Percentiles rank a stretch among this genome's conserved stretches.
Conservation (phyloP, 35 echinoderm and acorn worm species). For the Diadema setosum region DNA sequence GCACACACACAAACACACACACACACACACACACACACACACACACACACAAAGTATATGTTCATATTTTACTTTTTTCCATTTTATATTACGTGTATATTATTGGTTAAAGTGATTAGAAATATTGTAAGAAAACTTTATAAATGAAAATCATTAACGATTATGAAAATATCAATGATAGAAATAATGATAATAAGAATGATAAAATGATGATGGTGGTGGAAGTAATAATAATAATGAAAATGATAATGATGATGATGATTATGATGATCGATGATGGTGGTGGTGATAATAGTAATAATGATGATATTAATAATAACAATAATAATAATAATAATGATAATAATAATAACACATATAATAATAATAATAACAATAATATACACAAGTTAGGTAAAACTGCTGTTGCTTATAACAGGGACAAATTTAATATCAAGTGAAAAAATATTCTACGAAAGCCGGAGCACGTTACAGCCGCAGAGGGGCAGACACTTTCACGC, state of each 20-base stretch:
- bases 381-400: not conserved
- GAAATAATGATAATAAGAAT: not conserved
- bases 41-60: too few relatives aligned
- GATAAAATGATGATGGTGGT: not conserved
- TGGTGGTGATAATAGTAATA: not conserved
- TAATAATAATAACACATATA: not conserved
- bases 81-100: not conserved
- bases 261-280: not conserved
- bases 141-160: not conserved
- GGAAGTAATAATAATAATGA: not conserved
- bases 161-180: not conserved
- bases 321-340: not conserved
- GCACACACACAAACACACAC: too few relatives aligned
- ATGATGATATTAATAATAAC: not conserved
- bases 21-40: too few relatives aligned
- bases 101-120: not conserved
- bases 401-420: not conserved
- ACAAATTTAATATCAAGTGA: not conserved
- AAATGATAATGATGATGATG: not conserved
- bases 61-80: not conserved
- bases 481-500: too few relatives aligned
- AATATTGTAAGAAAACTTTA: too few relatives aligned
- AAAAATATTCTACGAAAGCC: not conserved
- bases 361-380: not conserved
- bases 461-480: too few relatives aligned